Conservation (phyloP, 1,140 invertebrate species). For the Heliconius nattereri region DNA sequence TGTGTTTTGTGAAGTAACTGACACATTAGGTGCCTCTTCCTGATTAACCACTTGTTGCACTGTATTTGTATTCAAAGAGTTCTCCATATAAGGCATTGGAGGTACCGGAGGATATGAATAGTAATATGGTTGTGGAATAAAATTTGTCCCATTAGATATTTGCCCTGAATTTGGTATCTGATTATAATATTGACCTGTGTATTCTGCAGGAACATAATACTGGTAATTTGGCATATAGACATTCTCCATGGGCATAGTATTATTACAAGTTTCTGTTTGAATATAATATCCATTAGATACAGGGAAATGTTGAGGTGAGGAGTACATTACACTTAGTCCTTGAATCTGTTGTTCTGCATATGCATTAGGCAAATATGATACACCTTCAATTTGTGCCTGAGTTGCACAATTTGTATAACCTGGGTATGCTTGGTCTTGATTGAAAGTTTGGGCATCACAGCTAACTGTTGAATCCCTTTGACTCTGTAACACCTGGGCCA, state of each 20-base stretch:
- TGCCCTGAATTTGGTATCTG: slow-evolving; percentile 53
- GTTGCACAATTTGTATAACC: slow-evolving; percentile 63
- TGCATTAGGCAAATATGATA: slow-evolving; percentile 61
- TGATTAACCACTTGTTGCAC: slow-evolving; percentile 55
- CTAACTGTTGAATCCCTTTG: slow-evolving; percentile 60
- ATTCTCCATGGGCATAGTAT: slow-evolving; percentile 56
- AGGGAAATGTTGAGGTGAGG: slow-evolving; percentile 62
- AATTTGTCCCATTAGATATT: slow-evolving; percentile 55
- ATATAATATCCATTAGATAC: slow-evolving; percentile 67
- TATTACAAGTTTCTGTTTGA: slow-evolving; percentile 62
- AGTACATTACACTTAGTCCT: slow-evolving; percentile 59
- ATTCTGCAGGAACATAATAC: slow-evolving; percentile 67
- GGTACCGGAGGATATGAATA: slow-evolving; percentile 58
- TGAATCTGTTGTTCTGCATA: slow-evolving; percentile 66
- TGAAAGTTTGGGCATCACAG: slow-evolving; percentile 51
- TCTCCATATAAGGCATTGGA: slow-evolving; percentile 62
- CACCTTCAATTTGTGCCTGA: slow-evolving; percentile 63
- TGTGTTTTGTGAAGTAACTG: slow-evolving; percentile 57
- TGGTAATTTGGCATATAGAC: slow-evolving; percentile 71
- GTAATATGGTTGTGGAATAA: slow-evolving; percentile 69
- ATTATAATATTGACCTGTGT: slow-evolving; percentile 54
- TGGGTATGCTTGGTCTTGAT: slow-evolving; percentile 53
- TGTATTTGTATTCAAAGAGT: slow-evolving; percentile 42
- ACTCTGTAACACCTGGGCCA: slow-evolving; percentile 85
- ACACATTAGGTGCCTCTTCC: slow-evolving; percentile 51